A percentile compares a stretch with the other conserved stretches of the same genome.
Evolutionary conservation across 2,888 invertebrate genomes (phyloP).

Genomic region (Tinea semifulvella): DNA sequence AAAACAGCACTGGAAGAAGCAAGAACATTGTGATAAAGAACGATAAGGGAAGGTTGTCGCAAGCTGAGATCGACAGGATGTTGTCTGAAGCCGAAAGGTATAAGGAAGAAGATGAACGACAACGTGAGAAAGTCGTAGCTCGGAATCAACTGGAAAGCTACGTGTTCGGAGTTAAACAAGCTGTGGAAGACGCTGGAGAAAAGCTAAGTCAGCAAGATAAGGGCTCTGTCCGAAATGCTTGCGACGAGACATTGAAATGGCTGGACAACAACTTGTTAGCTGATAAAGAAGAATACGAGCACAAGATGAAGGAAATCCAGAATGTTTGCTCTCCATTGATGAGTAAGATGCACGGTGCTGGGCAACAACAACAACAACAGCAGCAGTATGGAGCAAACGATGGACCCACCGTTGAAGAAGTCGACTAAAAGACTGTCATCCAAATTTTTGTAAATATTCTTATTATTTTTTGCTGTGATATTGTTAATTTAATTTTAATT

Average conservation of each 20-base stretch:
- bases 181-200: constrained; percentile 58
- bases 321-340: constrained; percentile 61
- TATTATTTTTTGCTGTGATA: too few relatives aligned
- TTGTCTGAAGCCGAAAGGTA: constrained; percentile 74
- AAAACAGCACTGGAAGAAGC: constrained; percentile 62
- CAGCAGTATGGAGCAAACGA: not conserved
- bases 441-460: too few relatives aligned
- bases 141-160: constrained; percentile 76
- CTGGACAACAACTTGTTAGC: constrained; percentile 78
- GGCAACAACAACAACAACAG: not conserved
- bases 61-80: constrained; percentile 87
- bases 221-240: constrained; percentile 68
- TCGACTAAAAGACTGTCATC: too few relatives aligned
- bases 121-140: constrained; percentile 68
- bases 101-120: constrained; percentile 72
- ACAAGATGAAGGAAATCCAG: constrained; percentile 66
- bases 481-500: too few relatives aligned
- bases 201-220: constrained; percentile 73
- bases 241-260: constrained; percentile 73
- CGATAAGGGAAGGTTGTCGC: constrained; percentile 69
- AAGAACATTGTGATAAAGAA: constrained; percentile 77
- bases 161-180: constrained; percentile 48
- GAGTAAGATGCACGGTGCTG: constrained; percentile 58
- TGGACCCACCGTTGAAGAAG: constrained; percentile 14
- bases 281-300: constrained; percentile 81